Evolutionary conservation across 2,888 invertebrate species (phyloP), one percentile per base, ranked within the genome.

Genomic region (Teleogryllus oceanicus): DNA sequence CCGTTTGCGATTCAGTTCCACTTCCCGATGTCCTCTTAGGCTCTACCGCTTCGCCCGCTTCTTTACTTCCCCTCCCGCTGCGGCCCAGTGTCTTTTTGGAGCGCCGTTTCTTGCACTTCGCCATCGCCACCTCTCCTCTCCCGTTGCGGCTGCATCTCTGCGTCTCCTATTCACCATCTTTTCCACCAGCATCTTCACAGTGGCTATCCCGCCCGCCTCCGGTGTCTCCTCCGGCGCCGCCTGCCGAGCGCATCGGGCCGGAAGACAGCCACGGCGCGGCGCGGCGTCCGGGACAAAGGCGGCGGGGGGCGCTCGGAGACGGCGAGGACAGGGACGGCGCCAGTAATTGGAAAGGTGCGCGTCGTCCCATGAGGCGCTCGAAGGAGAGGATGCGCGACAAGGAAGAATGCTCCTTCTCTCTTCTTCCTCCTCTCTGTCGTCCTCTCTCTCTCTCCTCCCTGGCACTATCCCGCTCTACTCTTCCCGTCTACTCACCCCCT

Each of bases 301-400:
- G n/a, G 62, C 62, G 62, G 62, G n/a, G 62, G n/a, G 62, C 13
- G 62, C 62, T 13, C 62, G n/a, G 37, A 13, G 62, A 8, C 62
- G 62, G 16, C 13, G 62, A 62, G 62, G 62, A 62, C 62, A n/a
- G n/a, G 62, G 62, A 62, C n/a, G 62, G 62, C 62, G 62, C 62
- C 62, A 62, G 62, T 62, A 62, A 62, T 62, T 62, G 62, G 62
- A 62, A 62, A 62, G 62, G 62, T 62, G 62, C 62, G 62, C 62
- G 62, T 18, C 62, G 62, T 62, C 62, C 62, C 62, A n/a, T 18
- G 62, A 62, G 62, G 11, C 62, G 62, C 62, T 13, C 13, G n/a
- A 62, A 10, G 62, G n/a, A 62, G 62, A 62, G 62, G 11, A 62
- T 16, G n/a, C 62, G 62, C 62, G 62, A 62, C 62, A 62, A 62